These are phyloP conservation scores for Carcina quercana DNA, from an alignment of 2,888 invertebrate species.

Conservation along the genomic window DNA sequence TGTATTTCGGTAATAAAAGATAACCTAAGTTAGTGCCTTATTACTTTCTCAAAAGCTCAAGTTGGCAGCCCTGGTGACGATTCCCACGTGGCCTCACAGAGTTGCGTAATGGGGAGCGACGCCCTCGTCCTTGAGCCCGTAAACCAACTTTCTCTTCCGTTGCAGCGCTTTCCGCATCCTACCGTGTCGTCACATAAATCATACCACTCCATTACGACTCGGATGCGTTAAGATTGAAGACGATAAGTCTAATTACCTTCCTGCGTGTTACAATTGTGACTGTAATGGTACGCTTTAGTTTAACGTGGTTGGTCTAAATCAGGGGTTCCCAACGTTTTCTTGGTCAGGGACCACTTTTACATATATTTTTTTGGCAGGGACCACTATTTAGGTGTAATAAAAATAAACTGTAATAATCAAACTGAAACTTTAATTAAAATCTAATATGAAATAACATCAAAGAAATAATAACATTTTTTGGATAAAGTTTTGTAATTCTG, in stretches of 20 bases:
- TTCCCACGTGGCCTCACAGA: constrained; percentile 6
- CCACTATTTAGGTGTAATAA: no score
- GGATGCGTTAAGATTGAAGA: constrained; percentile 27
- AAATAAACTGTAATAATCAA: no score
- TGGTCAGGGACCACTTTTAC: not conserved
- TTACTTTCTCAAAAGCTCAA: no score
- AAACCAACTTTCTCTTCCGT: constrained; percentile 60
- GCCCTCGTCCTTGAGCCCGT: constrained; percentile 65
- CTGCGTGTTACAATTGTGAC: not conserved
- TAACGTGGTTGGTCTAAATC: no score
- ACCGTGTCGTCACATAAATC: constrained; percentile 24
- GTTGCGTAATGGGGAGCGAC: constrained; percentile 54
- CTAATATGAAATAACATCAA: no score
- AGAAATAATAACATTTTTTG: no score
- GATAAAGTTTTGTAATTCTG: no score
- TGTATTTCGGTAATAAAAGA: no score
- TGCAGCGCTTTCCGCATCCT: constrained; percentile 17
- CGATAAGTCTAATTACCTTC: constrained; percentile 20
- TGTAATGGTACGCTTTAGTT: not conserved
- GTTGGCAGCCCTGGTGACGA: no score
- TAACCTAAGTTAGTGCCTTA: no score
- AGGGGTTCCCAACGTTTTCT: not conserved
- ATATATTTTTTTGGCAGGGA: no score
- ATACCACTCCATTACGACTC: constrained; percentile 20
- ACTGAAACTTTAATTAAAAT: no score